Evolutionary conservation across 92 coral and sea anemone species (phyloP).

Genomic region (Paragorgia papillata): DNA sequence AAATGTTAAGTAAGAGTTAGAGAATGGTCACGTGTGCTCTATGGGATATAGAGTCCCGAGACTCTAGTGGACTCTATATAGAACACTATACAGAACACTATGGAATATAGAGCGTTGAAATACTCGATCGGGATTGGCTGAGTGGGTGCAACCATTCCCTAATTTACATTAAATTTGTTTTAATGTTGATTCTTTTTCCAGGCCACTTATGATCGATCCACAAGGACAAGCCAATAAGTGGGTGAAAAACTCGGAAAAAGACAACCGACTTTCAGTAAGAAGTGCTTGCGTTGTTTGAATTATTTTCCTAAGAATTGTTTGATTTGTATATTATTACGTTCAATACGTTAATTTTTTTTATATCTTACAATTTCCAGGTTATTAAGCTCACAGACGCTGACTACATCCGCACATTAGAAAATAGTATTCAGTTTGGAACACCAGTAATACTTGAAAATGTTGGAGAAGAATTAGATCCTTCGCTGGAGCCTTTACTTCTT

Average conservation of each 20-base stretch:
- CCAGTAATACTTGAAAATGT: constrained; percentile 98
- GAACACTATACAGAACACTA: too few relatives aligned
- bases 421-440: constrained; percentile 99
- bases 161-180: too few relatives aligned
- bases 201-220: constrained; percentile 99
- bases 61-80: too few relatives aligned
- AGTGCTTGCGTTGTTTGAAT: background rate
- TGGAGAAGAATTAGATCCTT: constrained; percentile 96
- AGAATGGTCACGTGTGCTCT: too few relatives aligned
- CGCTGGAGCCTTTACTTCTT: constrained; percentile 90
- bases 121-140: too few relatives aligned
- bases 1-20: too few relatives aligned
- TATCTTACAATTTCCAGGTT: constrained; percentile 58
- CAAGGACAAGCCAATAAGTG: constrained; percentile 99
- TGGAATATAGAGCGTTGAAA: too few relatives aligned
- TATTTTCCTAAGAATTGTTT: background rate
- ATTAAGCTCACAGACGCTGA: constrained; percentile 95
- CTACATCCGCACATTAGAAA: constrained; percentile 94
- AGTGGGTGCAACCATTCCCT: too few relatives aligned
- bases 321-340: background rate
- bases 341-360: background rate
- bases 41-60: too few relatives aligned
- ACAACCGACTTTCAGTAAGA: constrained; percentile 89
- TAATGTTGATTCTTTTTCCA: too few relatives aligned
- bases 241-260: constrained; percentile 98